Percentiles rank a stretch among this genome's conserved stretches.
Evolutionary conservation across 2,113 vertebrate species (phyloP).

Genomic region (Hoplias malabaricus): DNA sequence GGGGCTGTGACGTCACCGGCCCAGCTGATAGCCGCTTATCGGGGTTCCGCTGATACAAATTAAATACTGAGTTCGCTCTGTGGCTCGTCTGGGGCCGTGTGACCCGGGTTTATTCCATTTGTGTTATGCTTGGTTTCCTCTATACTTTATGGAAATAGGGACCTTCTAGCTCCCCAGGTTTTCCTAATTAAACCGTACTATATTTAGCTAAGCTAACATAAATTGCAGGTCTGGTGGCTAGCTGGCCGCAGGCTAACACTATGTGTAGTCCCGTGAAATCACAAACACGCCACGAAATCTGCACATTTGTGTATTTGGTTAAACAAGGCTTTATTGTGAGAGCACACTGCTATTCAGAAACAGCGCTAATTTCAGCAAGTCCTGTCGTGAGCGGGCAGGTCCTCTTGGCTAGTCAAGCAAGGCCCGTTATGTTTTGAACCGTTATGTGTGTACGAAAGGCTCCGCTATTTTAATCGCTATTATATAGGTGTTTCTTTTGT

Average conservation of each 20-base stretch:
- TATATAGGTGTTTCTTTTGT: background rate
- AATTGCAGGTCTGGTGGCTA: background rate
- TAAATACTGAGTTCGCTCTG: background rate
- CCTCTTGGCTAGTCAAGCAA: background rate
- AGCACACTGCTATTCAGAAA: background rate
- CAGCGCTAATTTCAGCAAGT: no score
- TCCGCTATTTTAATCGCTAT: background rate
- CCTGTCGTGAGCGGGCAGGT: background rate
- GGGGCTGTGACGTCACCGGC: slow-evolving; percentile 66
- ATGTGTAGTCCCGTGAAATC: background rate
- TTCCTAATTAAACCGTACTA: background rate
- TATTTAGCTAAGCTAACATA: background rate
- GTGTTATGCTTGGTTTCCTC: background rate
- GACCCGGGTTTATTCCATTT: background rate
- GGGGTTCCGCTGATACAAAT: background rate
- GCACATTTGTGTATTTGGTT: background rate
- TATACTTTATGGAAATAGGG: background rate
- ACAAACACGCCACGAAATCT: background rate
- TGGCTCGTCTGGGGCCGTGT: background rate
- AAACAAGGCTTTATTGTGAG: background rate
- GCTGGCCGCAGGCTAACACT: slow-evolving; percentile 6
- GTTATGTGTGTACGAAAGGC: background rate
- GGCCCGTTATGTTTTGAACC: background rate
- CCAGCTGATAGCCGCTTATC: slow-evolving; percentile 58
- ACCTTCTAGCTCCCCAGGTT: background rate